Percentiles rank a stretch among this genome's conserved stretches.
Conservation (phyloP, 2,113 vertebrate genomes). For the Lepisosteus oculatus region DNA sequence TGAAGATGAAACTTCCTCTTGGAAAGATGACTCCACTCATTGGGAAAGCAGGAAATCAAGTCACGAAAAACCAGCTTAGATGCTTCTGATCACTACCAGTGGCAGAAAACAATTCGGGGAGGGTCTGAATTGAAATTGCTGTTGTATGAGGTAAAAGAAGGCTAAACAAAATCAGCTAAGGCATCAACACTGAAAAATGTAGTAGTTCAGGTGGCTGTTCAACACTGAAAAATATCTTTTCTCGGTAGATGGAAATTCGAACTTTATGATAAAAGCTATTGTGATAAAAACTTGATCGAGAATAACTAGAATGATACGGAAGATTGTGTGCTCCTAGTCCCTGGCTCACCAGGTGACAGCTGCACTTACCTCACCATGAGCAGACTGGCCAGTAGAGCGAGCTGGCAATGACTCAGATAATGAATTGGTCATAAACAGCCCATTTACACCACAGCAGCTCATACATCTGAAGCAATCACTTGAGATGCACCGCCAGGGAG, state of each 20-base stretch:
- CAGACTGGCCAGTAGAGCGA: neutral
- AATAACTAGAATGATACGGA: neutral
- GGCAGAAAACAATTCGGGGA: too few relatives aligned
- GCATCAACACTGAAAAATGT: too few relatives aligned
- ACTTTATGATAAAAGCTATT: neutral
- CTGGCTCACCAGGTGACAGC: neutral
- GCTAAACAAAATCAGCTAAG: too few relatives aligned
- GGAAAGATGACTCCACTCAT: too few relatives aligned
- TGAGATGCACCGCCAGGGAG: neutral
- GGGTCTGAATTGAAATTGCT: too few relatives aligned
- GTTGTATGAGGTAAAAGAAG: too few relatives aligned
- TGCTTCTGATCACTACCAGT: too few relatives aligned
- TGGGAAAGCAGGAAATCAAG: too few relatives aligned
- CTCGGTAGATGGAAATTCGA: neutral
- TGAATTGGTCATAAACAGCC: constrained; percentile 9
- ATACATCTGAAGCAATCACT: neutral
- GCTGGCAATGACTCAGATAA: neutral
- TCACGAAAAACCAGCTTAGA: too few relatives aligned
- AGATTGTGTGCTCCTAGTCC: neutral
- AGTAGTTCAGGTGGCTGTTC: too few relatives aligned
- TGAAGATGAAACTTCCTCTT: too few relatives aligned
- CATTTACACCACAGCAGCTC: neutral
- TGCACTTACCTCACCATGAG: neutral
- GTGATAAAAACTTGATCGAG: neutral
- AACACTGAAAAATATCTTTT: neutral